phyloP scores from a whole-genome alignment of 1,140 invertebrate genomes.

The Halyomorpha halys region DNA sequence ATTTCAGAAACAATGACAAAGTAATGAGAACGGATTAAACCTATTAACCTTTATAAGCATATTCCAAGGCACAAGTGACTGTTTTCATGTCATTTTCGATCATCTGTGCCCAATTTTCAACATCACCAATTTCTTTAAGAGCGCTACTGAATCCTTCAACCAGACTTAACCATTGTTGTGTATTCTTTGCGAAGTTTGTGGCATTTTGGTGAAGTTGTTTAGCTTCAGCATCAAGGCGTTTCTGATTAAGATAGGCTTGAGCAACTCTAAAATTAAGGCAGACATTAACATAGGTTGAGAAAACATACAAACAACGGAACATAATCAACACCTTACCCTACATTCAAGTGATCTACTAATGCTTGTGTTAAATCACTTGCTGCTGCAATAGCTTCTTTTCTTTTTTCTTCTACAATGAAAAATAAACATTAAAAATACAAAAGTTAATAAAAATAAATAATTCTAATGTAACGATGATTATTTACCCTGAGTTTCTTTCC shows the following conservation, averaged over 20 bases:
- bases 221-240: conserved; percentile 90
- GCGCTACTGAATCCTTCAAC: conserved; percentile 93
- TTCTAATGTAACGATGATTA: not conserved
- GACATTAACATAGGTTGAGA: too few relatives aligned
- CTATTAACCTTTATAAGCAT: conserved; percentile 74
- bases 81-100: conserved; percentile 94
- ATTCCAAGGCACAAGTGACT: conserved; percentile 84
- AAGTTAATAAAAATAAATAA: conserved; percentile 7
- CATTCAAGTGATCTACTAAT: conserved; percentile 92
- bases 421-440: not conserved
- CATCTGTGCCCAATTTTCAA: conserved; percentile 94
- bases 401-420: conserved; percentile 63
- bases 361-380: conserved; percentile 87
- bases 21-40: not conserved
- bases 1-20: too few relatives aligned
- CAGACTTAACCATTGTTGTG: conserved; percentile 86
- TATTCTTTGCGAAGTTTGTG: conserved; percentile 90
- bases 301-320: too few relatives aligned
- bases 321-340: conserved; percentile 55
- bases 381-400: conserved; percentile 85
- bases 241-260: conserved; percentile 96
- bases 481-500: conserved; percentile 75
- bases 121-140: conserved; percentile 96
- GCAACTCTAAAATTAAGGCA: conserved; percentile 50
- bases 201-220: conserved; percentile 92